Evolutionary conservation across 1,140 invertebrate genomes (phyloP).

Genomic region (Danaus melanippus): DNA sequence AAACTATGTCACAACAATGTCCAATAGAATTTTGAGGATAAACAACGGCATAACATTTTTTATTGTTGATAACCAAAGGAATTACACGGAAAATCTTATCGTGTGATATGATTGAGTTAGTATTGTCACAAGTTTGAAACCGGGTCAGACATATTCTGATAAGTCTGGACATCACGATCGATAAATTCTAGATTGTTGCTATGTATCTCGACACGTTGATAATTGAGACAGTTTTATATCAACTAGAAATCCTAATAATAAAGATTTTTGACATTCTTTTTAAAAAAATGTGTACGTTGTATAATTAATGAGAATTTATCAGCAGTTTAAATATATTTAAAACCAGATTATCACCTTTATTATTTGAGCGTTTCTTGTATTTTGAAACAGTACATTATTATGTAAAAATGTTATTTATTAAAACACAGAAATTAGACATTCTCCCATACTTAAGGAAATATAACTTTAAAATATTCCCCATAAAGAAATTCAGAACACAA

Average conservation of each 20-base stretch:
- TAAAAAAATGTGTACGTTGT: too few species aligned
- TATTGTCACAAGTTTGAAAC: constrained; percentile 40
- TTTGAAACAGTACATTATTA: too few species aligned
- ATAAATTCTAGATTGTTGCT: constrained; percentile 24
- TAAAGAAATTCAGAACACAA: too few species aligned
- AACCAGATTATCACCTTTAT: too few species aligned
- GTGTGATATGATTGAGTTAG: constrained; percentile 39
- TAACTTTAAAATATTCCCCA: too few species aligned
- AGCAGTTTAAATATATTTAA: too few species aligned
- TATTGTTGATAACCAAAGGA: constrained; percentile 21
- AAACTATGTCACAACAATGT: constrained; percentile 37
- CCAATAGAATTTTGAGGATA: constrained; percentile 15
- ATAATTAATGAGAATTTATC: too few species aligned
- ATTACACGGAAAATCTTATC: constrained; percentile 31
- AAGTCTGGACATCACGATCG: constrained; percentile 24
- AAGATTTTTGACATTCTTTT: too few species aligned
- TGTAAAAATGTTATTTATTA: too few species aligned
- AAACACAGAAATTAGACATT: too few species aligned
- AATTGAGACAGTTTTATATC: constrained; percentile 17
- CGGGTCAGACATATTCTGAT: constrained; percentile 51
- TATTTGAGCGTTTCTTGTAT: too few species aligned
- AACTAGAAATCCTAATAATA: background rate
- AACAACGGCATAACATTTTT: constrained; percentile 23
- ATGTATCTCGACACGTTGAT: constrained; percentile 14
- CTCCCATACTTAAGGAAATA: too few species aligned